These are phyloP conservation scores for Pyrocoelia pectoralis DNA, from an alignment of 2,888 invertebrate species.

Conservation along the genomic window DNA sequence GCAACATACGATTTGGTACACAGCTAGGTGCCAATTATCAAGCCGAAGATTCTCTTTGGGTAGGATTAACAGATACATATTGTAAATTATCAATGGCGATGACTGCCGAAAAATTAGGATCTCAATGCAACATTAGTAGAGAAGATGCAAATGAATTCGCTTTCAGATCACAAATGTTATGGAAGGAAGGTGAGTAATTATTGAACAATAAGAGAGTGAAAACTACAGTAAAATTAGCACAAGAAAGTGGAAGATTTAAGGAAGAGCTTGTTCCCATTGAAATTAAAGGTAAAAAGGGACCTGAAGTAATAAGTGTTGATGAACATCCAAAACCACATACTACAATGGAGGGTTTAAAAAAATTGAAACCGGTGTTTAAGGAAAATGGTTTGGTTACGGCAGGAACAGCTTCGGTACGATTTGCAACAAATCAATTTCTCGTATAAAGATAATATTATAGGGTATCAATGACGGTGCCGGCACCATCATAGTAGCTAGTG, in stretches of 20 bases:
- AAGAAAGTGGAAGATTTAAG: conserved; percentile 88
- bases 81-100: conserved; percentile 95
- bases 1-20: conserved; percentile 89
- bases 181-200: conserved; percentile 83
- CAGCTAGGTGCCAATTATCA: conserved; percentile 77
- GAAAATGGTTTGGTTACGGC: conserved; percentile 95
- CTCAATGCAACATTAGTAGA: conserved; percentile 80
- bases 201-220: conserved; percentile 29
- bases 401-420: conserved; percentile 84
- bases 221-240: conserved; percentile 64
- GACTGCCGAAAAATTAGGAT: conserved; percentile 94
- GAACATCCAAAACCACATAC: conserved; percentile 95
- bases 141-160: conserved; percentile 89
- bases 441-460: conserved; percentile 59
- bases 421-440: too few relatives aligned
- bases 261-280: conserved; percentile 89
- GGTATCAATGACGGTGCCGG: conserved; percentile 98
- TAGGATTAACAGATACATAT: conserved; percentile 85
- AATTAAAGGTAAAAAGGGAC: conserved; percentile 83
- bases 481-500: conserved; percentile 88
- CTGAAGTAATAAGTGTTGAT: conserved; percentile 81
- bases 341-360: conserved; percentile 83
- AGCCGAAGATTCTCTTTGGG: conserved; percentile 92
- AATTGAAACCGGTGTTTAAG: conserved; percentile 90
- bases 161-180: conserved; percentile 82